A percentile compares a stretch with the other conserved stretches of the same genome.
phyloP scores from a whole-genome alignment of 2,888 invertebrate genomes.

The Synanthedon myopaeformis region DNA sequence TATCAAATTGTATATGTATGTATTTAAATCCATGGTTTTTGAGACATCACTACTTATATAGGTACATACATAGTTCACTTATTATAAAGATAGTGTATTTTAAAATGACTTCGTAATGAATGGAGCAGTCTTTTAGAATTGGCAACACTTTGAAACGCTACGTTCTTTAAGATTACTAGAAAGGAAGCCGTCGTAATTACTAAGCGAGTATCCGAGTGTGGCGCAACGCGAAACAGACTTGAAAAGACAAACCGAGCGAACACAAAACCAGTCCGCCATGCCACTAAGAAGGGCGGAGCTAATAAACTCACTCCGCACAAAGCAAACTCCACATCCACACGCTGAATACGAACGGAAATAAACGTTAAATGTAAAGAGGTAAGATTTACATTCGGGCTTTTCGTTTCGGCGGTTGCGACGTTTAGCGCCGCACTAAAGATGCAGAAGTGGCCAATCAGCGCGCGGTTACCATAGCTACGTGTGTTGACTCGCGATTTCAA shows the following conservation, averaged over 20 bases:
- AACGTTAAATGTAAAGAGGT: slow-evolving; percentile 20
- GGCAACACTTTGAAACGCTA: too few species aligned
- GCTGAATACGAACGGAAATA: slow-evolving; percentile 20
- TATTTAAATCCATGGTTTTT: too few species aligned
- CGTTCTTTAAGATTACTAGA: too few species aligned
- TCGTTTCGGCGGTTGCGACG: slow-evolving; percentile 24
- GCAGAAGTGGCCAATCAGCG: slow-evolving; percentile 61
- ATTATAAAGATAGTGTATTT: too few species aligned
- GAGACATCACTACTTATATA: too few species aligned
- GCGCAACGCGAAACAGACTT: slow-evolving; percentile 24
- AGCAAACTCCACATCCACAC: slow-evolving; percentile 17
- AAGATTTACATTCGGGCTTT: slow-evolving; percentile 36
- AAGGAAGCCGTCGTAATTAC: not conserved
- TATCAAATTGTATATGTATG: too few species aligned
- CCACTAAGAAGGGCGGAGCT: slow-evolving; percentile 58
- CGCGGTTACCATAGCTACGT: slow-evolving; percentile 54
- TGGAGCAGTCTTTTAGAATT: not conserved
- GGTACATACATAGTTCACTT: too few species aligned
- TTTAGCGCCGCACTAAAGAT: slow-evolving; percentile 18
- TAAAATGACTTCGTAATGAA: not conserved
- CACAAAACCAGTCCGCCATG: slow-evolving; percentile 54
- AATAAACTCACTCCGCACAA: slow-evolving; percentile 32
- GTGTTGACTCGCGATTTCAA: slow-evolving; percentile 20
- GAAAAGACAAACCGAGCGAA: slow-evolving; percentile 46
- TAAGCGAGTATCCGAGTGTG: not conserved